Evolutionary conservation across 1,140 invertebrate genomes (phyloP), one percentile per base, ranked within the genome.

Genomic region (Temnothorax curvispinosus): DNA sequence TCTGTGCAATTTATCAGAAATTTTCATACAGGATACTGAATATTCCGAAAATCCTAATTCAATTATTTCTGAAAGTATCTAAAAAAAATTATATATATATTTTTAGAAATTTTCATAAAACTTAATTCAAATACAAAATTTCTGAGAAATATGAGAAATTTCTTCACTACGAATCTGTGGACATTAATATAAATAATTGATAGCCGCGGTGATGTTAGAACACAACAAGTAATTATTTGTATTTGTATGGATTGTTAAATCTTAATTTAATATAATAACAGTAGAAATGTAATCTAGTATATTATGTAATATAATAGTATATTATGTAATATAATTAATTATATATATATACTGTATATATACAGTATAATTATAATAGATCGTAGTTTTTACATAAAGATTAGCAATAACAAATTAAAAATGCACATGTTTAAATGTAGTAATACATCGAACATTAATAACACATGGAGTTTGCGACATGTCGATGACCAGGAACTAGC

Each of bases 161-260:
- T 27, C 0, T 27, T 27, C 27, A 27, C 27, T 27, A 27, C 1
- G 27, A 27, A 27, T 27, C 1, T 62, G 6, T 32, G 60, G 2
- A 64, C 15, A 11, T 50, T 74, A 9, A 13, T 54, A 35, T 72
- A 35, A 71, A 35, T 72, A 69, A 72, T 72, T n/a, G 0, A 72
- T 71, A 72, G 0, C 4, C 9, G 5, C 18, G n/a, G 8, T 38
- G 0, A 56, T 54, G 38, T 74, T 38, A 6, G 35, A 56, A 74
- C 7, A 15, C 9, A 38, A 54, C n/a, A 72, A 54, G 2, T 56
- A 56, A 54, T 2, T 8, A 56, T 56, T 35, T 11, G 0, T 21
- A 56, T 74, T 74, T 21, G 54, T 1, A 27, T 44, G 18, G 35
- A 50, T 1, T 52, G 18, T 56, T 56, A 38, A 38, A n/a, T 38